Evolutionary conservation across 2,113 vertebrate genomes (phyloP).

Genomic region (Lepidothrix coronata): DNA sequence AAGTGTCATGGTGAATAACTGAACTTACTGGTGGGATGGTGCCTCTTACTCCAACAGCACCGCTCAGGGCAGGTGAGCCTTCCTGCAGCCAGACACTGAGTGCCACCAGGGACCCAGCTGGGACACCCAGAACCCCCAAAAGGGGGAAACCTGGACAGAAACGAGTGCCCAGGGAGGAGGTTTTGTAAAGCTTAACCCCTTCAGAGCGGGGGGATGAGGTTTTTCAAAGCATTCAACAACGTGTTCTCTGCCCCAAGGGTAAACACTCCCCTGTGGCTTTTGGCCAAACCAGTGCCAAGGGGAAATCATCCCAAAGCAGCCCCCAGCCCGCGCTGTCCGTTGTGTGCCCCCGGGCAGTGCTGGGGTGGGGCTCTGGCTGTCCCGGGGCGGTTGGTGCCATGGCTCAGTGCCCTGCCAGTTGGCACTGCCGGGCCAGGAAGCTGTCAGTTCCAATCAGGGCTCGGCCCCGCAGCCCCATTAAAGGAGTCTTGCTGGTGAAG

Average conservation of each 20-base stretch:
- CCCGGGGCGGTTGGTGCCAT: slow-evolving; percentile 73
- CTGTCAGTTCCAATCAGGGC: slow-evolving; percentile 96
- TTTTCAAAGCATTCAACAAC: background rate
- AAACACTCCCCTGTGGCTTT: background rate
- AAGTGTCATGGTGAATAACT: background rate
- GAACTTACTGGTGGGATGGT: background rate
- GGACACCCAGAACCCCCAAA: background rate
- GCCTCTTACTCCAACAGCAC: background rate
- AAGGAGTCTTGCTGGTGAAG: slow-evolving; percentile 87
- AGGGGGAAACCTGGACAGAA: background rate
- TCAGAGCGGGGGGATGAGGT: background rate
- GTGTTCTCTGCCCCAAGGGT: too few relatives aligned
- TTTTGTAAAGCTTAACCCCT: background rate
- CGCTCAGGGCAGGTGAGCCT: background rate
- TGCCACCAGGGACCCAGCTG: background rate
- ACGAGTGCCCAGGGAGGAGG: background rate
- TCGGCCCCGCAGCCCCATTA: slow-evolving; percentile 85
- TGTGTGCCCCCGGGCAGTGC: background rate
- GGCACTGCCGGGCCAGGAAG: slow-evolving; percentile 92
- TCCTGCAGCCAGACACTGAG: background rate
- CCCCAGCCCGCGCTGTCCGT: too few relatives aligned
- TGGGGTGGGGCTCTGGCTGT: background rate
- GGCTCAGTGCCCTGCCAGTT: slow-evolving; percentile 88
- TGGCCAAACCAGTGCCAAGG: background rate
- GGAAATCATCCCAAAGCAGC: background rate